Percentiles rank a stretch among this genome's conserved stretches.
Conservation (phyloP, 2,888 invertebrate genomes). For the Antitype chi region DNA sequence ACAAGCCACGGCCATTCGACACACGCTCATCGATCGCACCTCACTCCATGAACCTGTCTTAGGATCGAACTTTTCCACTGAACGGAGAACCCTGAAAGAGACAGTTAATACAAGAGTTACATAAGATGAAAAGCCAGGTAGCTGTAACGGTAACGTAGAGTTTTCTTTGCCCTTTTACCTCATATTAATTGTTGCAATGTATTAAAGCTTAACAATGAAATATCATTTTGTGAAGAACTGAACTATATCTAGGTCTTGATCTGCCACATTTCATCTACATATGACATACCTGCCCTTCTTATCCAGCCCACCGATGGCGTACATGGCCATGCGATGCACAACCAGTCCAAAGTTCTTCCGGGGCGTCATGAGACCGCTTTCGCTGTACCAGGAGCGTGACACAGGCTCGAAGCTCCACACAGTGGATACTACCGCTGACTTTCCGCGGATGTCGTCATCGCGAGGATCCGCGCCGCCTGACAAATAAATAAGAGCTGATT, state of each 20-base stretch:
- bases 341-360: conserved; percentile 93
- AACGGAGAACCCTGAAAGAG: conserved; percentile 88
- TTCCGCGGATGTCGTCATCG: conserved; percentile 90
- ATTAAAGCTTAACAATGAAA: neutral
- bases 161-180: neutral
- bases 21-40: conserved; percentile 90
- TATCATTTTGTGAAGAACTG: neutral
- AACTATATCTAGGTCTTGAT: neutral
- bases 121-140: too few species aligned
- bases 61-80: conserved; percentile 92
- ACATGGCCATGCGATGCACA: conserved; percentile 92
- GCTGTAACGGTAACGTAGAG: neutral
- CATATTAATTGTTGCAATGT: neutral
- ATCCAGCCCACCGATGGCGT: conserved; percentile 93
- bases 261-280: neutral
- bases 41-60: conserved; percentile 90
- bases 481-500: neutral
- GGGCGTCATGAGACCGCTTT: conserved; percentile 90
- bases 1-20: conserved; percentile 92
- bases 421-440: conserved; percentile 90
- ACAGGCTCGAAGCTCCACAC: conserved; percentile 93
- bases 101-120: too few species aligned
- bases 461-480: conserved; percentile 92
- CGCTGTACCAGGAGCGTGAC: conserved; percentile 92
- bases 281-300: conserved; percentile 88